A percentile compares a stretch with the other conserved stretches of the same genome.
These are phyloP conservation scores for Neocloeon triangulifer DNA, from an alignment of 1,140 invertebrate species.

Conservation along the genomic window DNA sequence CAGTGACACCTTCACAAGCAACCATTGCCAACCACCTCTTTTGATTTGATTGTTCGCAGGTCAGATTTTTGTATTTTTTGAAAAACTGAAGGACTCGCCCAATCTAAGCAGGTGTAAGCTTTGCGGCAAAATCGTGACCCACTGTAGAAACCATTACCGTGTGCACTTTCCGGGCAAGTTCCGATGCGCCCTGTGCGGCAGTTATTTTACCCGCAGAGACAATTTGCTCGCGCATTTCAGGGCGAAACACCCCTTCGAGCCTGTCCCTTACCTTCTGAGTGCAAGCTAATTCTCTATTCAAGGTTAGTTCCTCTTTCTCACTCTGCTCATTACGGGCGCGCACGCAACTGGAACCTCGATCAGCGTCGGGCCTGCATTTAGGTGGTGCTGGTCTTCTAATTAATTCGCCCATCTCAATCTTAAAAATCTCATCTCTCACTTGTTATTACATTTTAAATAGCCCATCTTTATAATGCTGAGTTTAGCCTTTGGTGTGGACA, in stretches of 20 bases:
- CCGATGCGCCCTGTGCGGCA: slow-evolving; percentile 65
- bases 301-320: background rate
- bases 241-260: slow-evolving; percentile 51
- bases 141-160: slow-evolving; percentile 77
- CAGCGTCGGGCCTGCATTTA: background rate
- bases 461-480: no score
- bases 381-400: background rate
- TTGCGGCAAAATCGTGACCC: slow-evolving; percentile 74
- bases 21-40: no score
- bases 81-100: slow-evolving; percentile 12
- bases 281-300: background rate
- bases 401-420: no score
- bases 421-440: no score
- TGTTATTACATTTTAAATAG: no score
- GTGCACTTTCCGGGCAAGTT: slow-evolving; percentile 71
- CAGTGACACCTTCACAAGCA: no score
- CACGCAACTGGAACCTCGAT: background rate
- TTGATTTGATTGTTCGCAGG: no score
- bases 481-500: no score
- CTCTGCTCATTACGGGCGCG: slow-evolving; percentile 9
- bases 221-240: slow-evolving; percentile 72
- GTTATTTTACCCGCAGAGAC: slow-evolving; percentile 69
- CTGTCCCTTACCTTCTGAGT: slow-evolving; percentile 19
- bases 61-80: no score
- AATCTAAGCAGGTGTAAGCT: slow-evolving; percentile 76